A percentile compares a stretch with the other conserved stretches of the same genome.
These are phyloP conservation scores for Sebastolobus altivelis DNA, from an alignment of 2,797 vertebrate species.

Conservation along the genomic window DNA sequence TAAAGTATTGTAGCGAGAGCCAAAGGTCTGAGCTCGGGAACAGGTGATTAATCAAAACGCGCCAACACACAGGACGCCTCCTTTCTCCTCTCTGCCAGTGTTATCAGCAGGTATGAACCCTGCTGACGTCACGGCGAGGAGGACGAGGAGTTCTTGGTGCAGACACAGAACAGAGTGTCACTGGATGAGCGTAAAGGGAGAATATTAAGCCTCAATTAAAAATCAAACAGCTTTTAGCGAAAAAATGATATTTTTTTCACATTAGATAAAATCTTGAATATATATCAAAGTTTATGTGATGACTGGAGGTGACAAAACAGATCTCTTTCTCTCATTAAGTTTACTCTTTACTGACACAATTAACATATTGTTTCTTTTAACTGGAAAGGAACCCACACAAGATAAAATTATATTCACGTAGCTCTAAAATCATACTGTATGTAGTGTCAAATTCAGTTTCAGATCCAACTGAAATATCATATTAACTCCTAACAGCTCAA, in stretches of 20 bases:
- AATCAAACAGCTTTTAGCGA: not conserved
- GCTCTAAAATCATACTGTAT: not conserved
- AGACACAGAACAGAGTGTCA: not conserved
- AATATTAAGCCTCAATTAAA: not conserved
- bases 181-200: not conserved
- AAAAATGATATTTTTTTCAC: too few species aligned
- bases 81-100: constrained; percentile 32
- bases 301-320: not conserved
- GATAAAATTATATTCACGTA: not conserved
- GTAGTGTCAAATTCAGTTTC: not conserved
- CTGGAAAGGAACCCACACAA: not conserved
- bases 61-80: constrained; percentile 1
- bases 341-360: not conserved
- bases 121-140: not conserved
- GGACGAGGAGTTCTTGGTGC: not conserved
- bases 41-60: constrained; percentile 65
- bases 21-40: constrained; percentile 62
- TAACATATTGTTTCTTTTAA: too few species aligned
- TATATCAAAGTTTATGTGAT: not conserved
- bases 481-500: too few species aligned
- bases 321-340: not conserved
- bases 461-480: not conserved
- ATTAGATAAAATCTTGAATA: not conserved
- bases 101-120: constrained; percentile 49
- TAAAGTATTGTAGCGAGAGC: constrained; percentile 38